Base-by-base conservation (phyloP, 1,140 invertebrate species). In the Nebria ingens region DNA sequence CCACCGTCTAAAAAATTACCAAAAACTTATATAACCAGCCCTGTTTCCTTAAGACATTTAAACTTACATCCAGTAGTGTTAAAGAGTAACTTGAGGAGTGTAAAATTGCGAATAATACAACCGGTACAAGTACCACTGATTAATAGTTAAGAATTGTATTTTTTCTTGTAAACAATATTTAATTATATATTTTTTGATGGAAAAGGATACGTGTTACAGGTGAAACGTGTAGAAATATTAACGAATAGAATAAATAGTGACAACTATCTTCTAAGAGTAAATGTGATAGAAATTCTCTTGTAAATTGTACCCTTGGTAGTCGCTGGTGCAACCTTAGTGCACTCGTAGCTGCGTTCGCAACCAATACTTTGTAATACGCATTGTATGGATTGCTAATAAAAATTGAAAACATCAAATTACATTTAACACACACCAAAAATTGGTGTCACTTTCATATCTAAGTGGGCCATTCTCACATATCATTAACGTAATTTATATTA, bases 181-280 rank as follows among this genome's bases (percentile, higher is more conserved):
- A 77, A 73, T 74, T 78, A 76, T 73, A 70, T 55, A 2, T 50
- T 61, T 61, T 64, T 58, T 50, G 62, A n/a, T 34, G 6, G n/a
- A 34, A 77, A 85, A 86, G 82, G 83, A 89, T 91, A 93, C 89
- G 77, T 61, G 92, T 84, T 51, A 94, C 83, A 21, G 94, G 93
- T 53, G 85, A 76, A 25, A 86, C 86, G 71, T 89, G 93, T 59
- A 97, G 77, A 70, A 98, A 98, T 63, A 97, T 92, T 50, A 97
- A 71, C 11, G 91, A 91, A 72, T 89, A 99, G 69, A 97, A 83
- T 53, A 98, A 76, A 69, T 99, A 98, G 71, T 99, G 96, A 61
- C 89, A 93, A 56, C 92, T 95, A 75, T 98, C 96, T 73, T 98
- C 96, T 40, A 84, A 64, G 58, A 97, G 76, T 55, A 98, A 70